phyloP scores from a whole-genome alignment of 2,113 vertebrate species.

The Tichodroma muraria region DNA sequence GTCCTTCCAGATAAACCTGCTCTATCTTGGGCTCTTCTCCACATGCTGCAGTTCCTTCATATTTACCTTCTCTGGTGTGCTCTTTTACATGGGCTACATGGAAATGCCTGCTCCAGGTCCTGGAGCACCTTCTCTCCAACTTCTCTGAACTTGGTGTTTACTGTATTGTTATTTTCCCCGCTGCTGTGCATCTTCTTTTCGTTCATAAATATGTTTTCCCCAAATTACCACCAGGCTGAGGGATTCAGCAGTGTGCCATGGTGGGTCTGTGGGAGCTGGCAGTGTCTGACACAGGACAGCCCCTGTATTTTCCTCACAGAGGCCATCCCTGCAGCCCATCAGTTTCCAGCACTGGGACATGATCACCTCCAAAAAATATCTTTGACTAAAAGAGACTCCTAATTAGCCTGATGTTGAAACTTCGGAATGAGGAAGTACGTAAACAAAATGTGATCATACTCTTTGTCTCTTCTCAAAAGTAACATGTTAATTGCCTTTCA shows the following conservation, averaged over 20 bases:
- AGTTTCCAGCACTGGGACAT: rapidly evolving
- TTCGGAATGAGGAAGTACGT: not conserved
- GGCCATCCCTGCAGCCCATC: not conserved
- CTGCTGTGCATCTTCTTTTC: not conserved
- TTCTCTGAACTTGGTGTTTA: not conserved
- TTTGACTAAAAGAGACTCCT: not conserved
- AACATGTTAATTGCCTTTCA: not conserved
- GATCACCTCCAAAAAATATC: not conserved
- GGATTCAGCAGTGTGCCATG: not conserved
- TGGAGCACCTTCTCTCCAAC: not conserved
- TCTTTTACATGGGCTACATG: not conserved
- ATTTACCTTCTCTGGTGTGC: not conserved
- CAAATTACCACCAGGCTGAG: not conserved
- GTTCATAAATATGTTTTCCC: not conserved
- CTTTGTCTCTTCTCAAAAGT: not conserved
- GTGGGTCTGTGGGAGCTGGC: not conserved
- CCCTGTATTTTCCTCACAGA: not conserved
- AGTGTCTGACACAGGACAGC: not conserved
- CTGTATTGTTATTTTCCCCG: not conserved
- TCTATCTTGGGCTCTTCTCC: not conserved
- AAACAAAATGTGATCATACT: not conserved
- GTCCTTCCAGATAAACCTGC: not conserved
- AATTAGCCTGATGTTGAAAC: not conserved
- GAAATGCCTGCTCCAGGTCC: not conserved
- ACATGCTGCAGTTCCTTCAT: not conserved